Conservation (phyloP, 1,140 invertebrate species). For the Diachasma alloeum region DNA sequence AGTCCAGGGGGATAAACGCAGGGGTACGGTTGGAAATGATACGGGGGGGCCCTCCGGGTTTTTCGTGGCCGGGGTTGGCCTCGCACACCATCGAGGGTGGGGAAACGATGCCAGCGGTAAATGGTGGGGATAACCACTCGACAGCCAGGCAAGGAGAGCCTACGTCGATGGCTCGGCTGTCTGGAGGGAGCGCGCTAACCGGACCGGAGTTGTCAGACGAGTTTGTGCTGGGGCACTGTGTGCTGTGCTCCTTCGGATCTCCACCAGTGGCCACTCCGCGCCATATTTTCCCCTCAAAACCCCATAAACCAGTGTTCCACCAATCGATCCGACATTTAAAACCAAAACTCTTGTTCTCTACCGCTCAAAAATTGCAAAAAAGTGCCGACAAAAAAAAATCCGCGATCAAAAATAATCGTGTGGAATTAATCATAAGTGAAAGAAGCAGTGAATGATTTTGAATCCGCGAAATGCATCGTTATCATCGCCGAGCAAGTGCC, state of each 20-base stretch:
- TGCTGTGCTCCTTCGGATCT: not conserved
- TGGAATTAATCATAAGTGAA: too few species aligned
- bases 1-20: conserved; percentile 45
- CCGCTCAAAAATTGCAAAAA: too few species aligned
- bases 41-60: conserved; percentile 36
- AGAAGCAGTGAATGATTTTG: not conserved
- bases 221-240: conserved; percentile 55
- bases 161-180: conserved; percentile 25
- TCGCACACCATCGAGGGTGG: conserved; percentile 42
- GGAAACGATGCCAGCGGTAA: conserved; percentile 32
- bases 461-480: not conserved
- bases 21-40: conserved; percentile 40
- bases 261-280: not conserved
- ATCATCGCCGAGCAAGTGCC: not conserved
- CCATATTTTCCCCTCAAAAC: not conserved
- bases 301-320: not conserved
- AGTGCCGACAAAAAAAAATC: too few species aligned
- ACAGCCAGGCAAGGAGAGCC: conserved; percentile 28
- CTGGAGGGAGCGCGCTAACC: conserved; percentile 47
- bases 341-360: too few species aligned
- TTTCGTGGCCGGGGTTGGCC: conserved; percentile 58
- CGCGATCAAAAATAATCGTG: too few species aligned
- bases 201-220: conserved; percentile 55
- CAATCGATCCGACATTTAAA: too few species aligned
- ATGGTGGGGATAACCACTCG: conserved; percentile 33